phyloP scores from a whole-genome alignment of 2,113 vertebrate genomes.

The Danionella cerebrum region DNA sequence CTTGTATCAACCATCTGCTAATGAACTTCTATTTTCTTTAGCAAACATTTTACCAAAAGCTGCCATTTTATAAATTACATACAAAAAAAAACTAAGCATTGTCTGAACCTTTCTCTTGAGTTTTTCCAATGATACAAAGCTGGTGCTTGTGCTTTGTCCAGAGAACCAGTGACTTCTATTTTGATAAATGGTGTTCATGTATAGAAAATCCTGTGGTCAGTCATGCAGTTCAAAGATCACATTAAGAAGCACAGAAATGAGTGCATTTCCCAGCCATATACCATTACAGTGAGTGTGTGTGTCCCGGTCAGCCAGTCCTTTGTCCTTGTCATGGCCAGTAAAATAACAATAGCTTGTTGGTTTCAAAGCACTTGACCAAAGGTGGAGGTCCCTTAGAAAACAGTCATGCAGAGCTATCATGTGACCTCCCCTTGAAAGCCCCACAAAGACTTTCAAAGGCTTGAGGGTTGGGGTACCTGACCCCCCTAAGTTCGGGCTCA shows the following conservation, averaged over 20 bases:
- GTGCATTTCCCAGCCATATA: slow-evolving; percentile 80
- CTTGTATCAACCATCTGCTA: background rate
- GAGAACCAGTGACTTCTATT: slow-evolving; percentile 56
- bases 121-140: too few relatives aligned
- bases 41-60: slow-evolving; percentile 23
- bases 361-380: slow-evolving; percentile 61
- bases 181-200: slow-evolving; percentile 56
- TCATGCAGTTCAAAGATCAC: slow-evolving; percentile 82
- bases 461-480: slow-evolving; percentile 35
- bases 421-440: slow-evolving; percentile 45
- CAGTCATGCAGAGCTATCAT: slow-evolving; percentile 49
- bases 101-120: slow-evolving; percentile 21
- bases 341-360: slow-evolving; percentile 66
- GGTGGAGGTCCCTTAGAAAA: slow-evolving; percentile 47
- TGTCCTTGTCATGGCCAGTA: slow-evolving; percentile 64
- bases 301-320: slow-evolving; percentile 46
- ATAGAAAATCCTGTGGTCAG: slow-evolving; percentile 82
- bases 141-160: slow-evolving; percentile 74
- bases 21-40: slow-evolving; percentile 32
- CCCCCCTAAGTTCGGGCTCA: slow-evolving; percentile 38
- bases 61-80: slow-evolving; percentile 7
- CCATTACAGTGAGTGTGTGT: slow-evolving; percentile 64
- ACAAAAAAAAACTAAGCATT: background rate
- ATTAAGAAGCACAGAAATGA: slow-evolving; percentile 76
- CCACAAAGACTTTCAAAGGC: slow-evolving; percentile 37